Conservation (phyloP, 2,113 vertebrate genomes). For the Stictonetta naevosa region DNA sequence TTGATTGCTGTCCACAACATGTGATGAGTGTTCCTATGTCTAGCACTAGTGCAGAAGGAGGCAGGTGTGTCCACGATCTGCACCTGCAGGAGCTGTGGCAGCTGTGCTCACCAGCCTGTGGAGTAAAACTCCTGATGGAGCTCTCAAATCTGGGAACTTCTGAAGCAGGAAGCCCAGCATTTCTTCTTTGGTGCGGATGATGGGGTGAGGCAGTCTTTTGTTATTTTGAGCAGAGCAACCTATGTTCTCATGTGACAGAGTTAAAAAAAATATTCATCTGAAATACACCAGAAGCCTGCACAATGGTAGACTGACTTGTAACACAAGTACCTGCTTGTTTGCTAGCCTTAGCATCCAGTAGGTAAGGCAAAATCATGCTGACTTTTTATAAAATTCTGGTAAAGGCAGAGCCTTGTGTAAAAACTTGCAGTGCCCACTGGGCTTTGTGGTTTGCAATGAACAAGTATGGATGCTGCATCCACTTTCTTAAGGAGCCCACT, state of each 20-base stretch:
- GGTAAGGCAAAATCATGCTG: background rate
- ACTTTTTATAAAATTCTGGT: background rate
- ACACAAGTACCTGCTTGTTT: background rate
- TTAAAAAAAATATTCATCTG: background rate
- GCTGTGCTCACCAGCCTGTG: background rate
- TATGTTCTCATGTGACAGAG: background rate
- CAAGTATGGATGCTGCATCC: background rate
- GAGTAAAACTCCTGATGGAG: background rate
- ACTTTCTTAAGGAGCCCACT: background rate
- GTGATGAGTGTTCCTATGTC: rapidly evolving
- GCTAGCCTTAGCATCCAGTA: background rate
- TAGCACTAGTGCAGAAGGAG: background rate
- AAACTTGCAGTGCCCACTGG: background rate
- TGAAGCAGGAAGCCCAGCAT: background rate
- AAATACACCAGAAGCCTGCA: background rate
- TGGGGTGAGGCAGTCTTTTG: background rate
- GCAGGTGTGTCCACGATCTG: background rate
- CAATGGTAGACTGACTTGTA: background rate
- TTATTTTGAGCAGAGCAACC: background rate
- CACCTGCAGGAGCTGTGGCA: background rate
- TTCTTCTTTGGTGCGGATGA: background rate
- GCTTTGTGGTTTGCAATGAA: background rate
- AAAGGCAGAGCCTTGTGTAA: background rate
- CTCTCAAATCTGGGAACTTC: background rate
- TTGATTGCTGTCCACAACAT: background rate